Percentiles rank a stretch among this genome's conserved stretches.
Conservation (phyloP, 1,140 invertebrate genomes). For the Triops longicaudatus region DNA sequence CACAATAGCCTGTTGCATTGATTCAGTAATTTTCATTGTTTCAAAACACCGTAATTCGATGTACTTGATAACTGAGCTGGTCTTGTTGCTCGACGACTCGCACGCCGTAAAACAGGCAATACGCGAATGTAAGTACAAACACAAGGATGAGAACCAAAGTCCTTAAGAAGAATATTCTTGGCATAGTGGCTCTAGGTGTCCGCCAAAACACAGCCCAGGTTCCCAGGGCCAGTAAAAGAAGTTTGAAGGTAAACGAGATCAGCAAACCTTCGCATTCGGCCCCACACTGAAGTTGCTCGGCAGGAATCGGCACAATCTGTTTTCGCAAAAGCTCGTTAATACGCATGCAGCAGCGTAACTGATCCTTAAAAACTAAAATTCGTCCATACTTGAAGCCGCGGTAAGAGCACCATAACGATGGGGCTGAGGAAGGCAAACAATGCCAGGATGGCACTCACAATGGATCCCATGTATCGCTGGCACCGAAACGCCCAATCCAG, state of each 20-base stretch:
- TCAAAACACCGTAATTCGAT: constrained; percentile 27
- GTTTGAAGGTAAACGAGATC: constrained; percentile 82
- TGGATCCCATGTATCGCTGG: constrained; percentile 66
- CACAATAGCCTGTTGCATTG: constrained; percentile 54
- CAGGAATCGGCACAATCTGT: constrained; percentile 30
- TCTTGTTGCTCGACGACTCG: constrained; percentile 53
- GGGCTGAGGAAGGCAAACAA: constrained; percentile 81
- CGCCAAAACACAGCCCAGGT: constrained; percentile 81
- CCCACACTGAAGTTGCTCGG: constrained; percentile 50
- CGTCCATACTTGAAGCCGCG: constrained; percentile 58
- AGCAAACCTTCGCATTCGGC: constrained; percentile 83
- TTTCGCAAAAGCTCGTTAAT: constrained; percentile 21
- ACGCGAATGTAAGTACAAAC: constrained; percentile 86
- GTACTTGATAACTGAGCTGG: constrained; percentile 33
- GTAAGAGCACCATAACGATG: constrained; percentile 85
- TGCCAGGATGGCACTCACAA: constrained; percentile 64
- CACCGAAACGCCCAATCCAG: constrained; percentile 52
- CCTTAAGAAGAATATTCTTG: constrained; percentile 83
- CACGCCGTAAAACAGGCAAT: constrained; percentile 95
- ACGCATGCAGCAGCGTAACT: constrained; percentile 9
- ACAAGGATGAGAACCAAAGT: constrained; percentile 78
- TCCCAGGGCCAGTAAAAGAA: constrained; percentile 80
- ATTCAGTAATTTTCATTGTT: background rate
- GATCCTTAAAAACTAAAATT: background rate
- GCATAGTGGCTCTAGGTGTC: constrained; percentile 72